Conservation (phyloP, 2,888 invertebrate species). For the Drosophila kanekoi region DNA sequence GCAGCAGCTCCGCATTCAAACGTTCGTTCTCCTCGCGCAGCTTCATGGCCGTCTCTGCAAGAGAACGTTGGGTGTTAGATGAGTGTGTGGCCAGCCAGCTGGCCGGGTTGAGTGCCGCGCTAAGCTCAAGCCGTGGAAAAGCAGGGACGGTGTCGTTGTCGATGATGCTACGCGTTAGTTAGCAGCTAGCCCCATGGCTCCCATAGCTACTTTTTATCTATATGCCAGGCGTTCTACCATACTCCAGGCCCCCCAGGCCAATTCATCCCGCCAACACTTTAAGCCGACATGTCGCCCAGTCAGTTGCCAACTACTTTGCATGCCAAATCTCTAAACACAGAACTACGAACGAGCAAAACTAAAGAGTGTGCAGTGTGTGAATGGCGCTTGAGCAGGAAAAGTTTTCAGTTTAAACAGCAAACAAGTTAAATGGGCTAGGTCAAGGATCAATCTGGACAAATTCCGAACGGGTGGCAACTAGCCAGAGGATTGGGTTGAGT, state of each 20-base stretch:
- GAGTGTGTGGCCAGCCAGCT: neutral
- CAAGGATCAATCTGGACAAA: constrained; percentile 32
- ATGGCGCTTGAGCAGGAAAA: constrained; percentile 23
- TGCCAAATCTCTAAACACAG: constrained; percentile 35
- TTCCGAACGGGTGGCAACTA: constrained; percentile 19
- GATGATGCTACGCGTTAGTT: constrained; percentile 12
- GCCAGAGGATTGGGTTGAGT: constrained; percentile 6
- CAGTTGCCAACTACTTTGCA: constrained; percentile 20
- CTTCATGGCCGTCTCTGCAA: constrained; percentile 80
- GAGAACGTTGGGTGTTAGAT: constrained; percentile 5
- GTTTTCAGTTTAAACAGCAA: constrained; percentile 32
- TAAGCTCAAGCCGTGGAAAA: constrained; percentile 67
- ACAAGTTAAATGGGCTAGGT: constrained; percentile 50
- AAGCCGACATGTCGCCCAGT: neutral
- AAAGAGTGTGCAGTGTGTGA: constrained; percentile 35
- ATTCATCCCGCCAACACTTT: neutral
- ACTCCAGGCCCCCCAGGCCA: neutral
- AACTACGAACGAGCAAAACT: constrained; percentile 39
- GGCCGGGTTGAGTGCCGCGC: constrained; percentile 34
- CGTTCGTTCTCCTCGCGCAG: constrained; percentile 91
- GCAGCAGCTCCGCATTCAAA: constrained; percentile 86
- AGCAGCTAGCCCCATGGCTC: constrained; percentile 20
- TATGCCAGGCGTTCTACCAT: neutral
- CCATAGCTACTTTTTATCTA: constrained; percentile 1
- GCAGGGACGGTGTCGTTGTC: constrained; percentile 34